phyloP scores from a whole-genome alignment of 2,113 vertebrate species.

The Scatophagus argus region DNA sequence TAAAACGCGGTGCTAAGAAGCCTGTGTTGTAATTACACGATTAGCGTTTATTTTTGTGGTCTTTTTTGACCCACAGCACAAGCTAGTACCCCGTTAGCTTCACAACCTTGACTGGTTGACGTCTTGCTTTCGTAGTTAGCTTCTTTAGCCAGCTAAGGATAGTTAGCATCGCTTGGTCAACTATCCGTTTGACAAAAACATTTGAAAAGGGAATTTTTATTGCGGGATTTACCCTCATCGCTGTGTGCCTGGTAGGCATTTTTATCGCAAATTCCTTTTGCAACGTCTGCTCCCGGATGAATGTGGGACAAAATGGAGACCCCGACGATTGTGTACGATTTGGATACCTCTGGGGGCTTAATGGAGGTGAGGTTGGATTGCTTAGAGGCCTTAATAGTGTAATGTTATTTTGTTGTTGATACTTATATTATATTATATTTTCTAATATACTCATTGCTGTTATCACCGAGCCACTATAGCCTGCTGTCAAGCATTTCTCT shows the following conservation, averaged over 20 bases:
- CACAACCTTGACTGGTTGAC: slow-evolving; percentile 80
- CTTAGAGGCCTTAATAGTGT: slow-evolving; percentile 28
- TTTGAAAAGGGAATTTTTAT: background rate
- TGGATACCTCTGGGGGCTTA: slow-evolving; percentile 96
- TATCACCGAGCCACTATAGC: background rate
- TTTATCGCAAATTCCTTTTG: slow-evolving; percentile 8
- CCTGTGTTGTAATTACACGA: background rate
- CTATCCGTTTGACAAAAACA: slow-evolving; percentile 13
- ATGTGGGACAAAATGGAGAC: slow-evolving; percentile 99
- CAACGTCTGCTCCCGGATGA: slow-evolving; percentile 84
- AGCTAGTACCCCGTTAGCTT: slow-evolving; percentile 62
- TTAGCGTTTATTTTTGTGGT: slow-evolving; percentile 15
- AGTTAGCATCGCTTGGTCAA: slow-evolving; percentile 45
- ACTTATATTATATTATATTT: background rate
- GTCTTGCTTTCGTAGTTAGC: slow-evolving; percentile 69
- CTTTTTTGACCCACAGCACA: slow-evolving; percentile 10
- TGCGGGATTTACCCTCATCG: background rate
- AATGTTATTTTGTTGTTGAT: background rate
- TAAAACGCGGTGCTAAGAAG: background rate
- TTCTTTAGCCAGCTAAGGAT: slow-evolving; percentile 62
- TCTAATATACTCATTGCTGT: accelerated
- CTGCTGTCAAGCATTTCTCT: background rate
- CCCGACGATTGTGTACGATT: slow-evolving; percentile 97
- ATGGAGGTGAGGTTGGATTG: slow-evolving; percentile 90
- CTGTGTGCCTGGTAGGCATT: background rate